Conservation (phyloP, 2,797 vertebrate species). For the Malurus splendens region DNA sequence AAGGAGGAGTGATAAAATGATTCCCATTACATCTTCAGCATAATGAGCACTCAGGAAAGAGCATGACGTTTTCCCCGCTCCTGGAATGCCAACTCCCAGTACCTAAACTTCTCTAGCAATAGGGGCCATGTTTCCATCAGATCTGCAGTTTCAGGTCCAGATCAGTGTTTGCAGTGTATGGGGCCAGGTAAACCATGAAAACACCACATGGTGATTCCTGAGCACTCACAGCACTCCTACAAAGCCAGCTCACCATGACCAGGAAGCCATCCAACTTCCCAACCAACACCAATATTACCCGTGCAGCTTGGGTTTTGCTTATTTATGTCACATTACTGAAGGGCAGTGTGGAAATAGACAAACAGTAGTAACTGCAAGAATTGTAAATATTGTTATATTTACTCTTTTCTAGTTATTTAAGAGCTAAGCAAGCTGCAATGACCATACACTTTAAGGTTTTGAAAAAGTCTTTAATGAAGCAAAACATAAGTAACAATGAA, state of each 20-base stretch:
- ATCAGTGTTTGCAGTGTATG: rapidly evolving
- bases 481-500: background rate
- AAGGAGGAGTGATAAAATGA: background rate
- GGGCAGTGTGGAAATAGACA: rapidly evolving
- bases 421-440: background rate
- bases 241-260: too few relatives aligned
- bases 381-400: too few relatives aligned
- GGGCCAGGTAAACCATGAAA: rapidly evolving
- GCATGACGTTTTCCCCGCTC: rapidly evolving
- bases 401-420: background rate
- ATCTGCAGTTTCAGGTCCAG: rapidly evolving
- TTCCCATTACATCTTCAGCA: background rate
- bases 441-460: rapidly evolving
- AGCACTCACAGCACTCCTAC: background rate
- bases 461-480: background rate
- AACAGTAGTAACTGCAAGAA: rapidly evolving
- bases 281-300: rapidly evolving
- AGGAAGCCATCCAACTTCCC: background rate
- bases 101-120: too few relatives aligned
- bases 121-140: rapidly evolving
- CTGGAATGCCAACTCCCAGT: background rate
- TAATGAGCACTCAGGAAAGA: rapidly evolving
- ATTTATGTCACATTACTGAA: rapidly evolving
- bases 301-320: rapidly evolving
- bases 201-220: rapidly evolving